Percentiles rank a stretch among this genome's conserved stretches.
These are phyloP conservation scores for Amblyornis subalaris DNA, from an alignment of 2,113 vertebrate species.

Conservation along the genomic window DNA sequence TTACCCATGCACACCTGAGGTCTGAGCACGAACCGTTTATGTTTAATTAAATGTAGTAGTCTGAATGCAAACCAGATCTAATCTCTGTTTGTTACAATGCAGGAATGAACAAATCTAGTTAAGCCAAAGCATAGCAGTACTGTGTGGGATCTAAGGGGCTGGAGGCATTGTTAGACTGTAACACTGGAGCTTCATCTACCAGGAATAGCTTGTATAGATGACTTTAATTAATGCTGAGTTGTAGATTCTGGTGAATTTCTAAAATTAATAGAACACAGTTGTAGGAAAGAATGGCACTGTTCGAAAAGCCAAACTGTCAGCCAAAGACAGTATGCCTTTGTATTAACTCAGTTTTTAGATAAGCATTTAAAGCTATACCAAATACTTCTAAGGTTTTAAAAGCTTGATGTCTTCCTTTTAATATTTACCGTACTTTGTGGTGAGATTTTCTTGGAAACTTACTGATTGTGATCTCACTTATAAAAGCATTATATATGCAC, in stretches of 20 bases:
- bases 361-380: not conserved
- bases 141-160: not conserved
- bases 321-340: not conserved
- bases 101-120: not conserved
- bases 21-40: not conserved
- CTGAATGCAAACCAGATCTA: not conserved
- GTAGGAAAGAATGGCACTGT: not conserved
- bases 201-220: not conserved
- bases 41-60: constrained; percentile 29
- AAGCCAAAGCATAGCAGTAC: not conserved
- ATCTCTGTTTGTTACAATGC: not conserved
- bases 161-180: not conserved
- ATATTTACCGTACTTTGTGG: not conserved
- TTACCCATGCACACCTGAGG: not conserved
- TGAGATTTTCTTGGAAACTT: not conserved
- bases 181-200: not conserved
- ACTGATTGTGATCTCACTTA: not conserved
- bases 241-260: not conserved
- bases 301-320: not conserved
- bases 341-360: not conserved
- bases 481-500: not conserved
- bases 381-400: not conserved
- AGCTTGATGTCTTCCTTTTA: not conserved
- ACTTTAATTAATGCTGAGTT: not conserved
- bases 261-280: not conserved